Percentiles rank a stretch among this genome's conserved stretches.
Conservation (phyloP, 1,140 invertebrate genomes). For the Drosophila triauraria region DNA sequence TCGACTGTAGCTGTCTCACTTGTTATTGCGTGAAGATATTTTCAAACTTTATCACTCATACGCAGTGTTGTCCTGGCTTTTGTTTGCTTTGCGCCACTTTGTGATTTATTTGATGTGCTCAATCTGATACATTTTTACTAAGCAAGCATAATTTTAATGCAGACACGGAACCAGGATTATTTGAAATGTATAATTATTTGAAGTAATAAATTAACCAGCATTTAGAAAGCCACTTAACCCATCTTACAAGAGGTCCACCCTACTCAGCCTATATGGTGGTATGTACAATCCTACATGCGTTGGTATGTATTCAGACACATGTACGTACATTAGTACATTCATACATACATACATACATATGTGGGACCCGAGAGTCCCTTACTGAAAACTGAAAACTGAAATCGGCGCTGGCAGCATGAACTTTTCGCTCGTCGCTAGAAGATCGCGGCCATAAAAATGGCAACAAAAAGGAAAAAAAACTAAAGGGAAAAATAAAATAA, state of each 20-base stretch:
- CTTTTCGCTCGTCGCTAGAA: slow-evolving; percentile 73
- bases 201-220: too few relatives aligned
- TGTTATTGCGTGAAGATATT: neutral
- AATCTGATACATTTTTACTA: neutral
- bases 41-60: slow-evolving; percentile 20
- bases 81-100: neutral
- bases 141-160: neutral
- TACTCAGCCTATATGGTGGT: slow-evolving; percentile 14
- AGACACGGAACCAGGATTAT: too few relatives aligned
- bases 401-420: slow-evolving; percentile 50
- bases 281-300: slow-evolving; percentile 6
- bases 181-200: rapidly evolving
- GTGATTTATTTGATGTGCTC: neutral
- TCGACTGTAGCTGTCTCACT: too few relatives aligned
- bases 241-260: slow-evolving; percentile 13
- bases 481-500: slow-evolving; percentile 30
- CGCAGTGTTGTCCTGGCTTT: slow-evolving; percentile 1
- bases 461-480: slow-evolving; percentile 49
- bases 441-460: slow-evolving; percentile 67
- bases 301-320: slow-evolving; percentile 1
- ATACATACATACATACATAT: slow-evolving; percentile 4
- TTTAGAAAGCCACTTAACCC: too few relatives aligned
- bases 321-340: neutral
- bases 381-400: slow-evolving; percentile 45
- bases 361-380: slow-evolving; percentile 43